Evolutionary conservation across 2,113 vertebrate genomes (phyloP).

Genomic region (Cacatua alba): DNA sequence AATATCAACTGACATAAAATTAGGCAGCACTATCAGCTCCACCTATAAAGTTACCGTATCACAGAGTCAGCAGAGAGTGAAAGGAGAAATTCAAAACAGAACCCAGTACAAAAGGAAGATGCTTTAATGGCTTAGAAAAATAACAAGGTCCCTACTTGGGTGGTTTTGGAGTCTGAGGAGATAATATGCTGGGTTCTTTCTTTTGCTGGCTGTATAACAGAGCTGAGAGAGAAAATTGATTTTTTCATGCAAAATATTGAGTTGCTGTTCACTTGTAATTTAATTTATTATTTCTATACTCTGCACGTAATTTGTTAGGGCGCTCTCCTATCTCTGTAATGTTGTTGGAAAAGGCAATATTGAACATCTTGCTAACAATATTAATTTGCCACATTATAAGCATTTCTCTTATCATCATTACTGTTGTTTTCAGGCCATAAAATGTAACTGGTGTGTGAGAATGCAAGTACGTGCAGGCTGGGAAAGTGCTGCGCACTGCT

Average conservation of each 20-base stretch:
- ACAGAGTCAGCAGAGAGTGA: background rate
- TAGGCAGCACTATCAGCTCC: background rate
- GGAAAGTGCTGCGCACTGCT: fast-evolving
- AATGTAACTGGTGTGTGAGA: background rate
- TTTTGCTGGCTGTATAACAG: background rate
- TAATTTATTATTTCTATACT: constrained; percentile 49
- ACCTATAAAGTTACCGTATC: background rate
- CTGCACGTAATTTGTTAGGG: constrained; percentile 9
- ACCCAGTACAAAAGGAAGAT: background rate
- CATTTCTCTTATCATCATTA: constrained; percentile 13
- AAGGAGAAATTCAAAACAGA: background rate
- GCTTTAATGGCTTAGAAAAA: background rate
- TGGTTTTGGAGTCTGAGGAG: background rate
- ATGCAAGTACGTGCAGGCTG: background rate
- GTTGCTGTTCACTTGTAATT: constrained; percentile 46
- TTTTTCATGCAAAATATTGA: constrained; percentile 63
- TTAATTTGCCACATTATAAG: constrained; percentile 21
- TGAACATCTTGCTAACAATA: background rate
- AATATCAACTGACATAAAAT: background rate
- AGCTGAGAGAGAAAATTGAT: constrained; percentile 29
- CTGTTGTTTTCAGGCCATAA: constrained; percentile 15
- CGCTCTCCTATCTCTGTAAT: background rate
- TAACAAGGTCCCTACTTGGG: background rate
- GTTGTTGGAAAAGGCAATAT: background rate
- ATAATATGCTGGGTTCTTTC: background rate